Percentiles rank a stretch among this genome's conserved stretches.
phyloP scores from a whole-genome alignment of 2,888 invertebrate genomes.

The Zhuqinia jingwanae region DNA sequence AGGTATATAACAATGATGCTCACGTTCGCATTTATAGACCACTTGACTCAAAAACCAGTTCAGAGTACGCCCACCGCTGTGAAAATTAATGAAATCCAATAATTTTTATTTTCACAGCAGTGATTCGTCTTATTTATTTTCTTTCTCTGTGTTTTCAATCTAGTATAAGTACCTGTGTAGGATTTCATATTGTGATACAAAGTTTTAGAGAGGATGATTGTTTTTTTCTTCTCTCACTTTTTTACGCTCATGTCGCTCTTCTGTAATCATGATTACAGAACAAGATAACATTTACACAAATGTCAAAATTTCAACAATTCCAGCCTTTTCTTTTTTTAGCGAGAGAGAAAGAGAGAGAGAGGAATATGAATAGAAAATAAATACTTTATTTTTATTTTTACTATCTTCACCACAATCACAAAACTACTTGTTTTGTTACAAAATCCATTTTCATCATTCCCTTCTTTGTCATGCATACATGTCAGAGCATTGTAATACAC shows the following conservation, averaged over 20 bases:
- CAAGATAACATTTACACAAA: constrained; percentile 58
- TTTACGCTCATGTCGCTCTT: background rate
- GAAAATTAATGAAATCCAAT: constrained; percentile 74
- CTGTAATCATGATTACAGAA: constrained; percentile 44
- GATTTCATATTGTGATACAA: constrained; percentile 34
- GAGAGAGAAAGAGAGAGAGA: background rate
- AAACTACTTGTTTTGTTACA: background rate
- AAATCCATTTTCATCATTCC: background rate
- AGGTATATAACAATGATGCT: no score
- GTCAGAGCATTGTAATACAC: background rate
- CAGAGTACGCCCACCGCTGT: constrained; percentile 70
- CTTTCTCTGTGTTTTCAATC: background rate
- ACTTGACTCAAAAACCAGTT: constrained; percentile 54
- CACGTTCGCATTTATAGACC: constrained; percentile 10
- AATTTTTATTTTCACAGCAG: constrained; percentile 68
- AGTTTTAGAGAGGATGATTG: constrained; percentile 53
- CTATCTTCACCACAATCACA: background rate
- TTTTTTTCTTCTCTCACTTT: constrained; percentile 38
- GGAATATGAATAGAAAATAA: background rate
- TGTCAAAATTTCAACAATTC: constrained; percentile 57
- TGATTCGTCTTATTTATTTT: constrained; percentile 47
- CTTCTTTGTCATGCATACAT: background rate
- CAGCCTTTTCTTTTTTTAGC: constrained; percentile 13
- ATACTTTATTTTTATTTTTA: background rate
- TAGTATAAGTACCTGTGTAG: constrained; percentile 14